Evolutionary conservation across 2,888 invertebrate species (phyloP).

Genomic region (Lathronympha strigana): DNA sequence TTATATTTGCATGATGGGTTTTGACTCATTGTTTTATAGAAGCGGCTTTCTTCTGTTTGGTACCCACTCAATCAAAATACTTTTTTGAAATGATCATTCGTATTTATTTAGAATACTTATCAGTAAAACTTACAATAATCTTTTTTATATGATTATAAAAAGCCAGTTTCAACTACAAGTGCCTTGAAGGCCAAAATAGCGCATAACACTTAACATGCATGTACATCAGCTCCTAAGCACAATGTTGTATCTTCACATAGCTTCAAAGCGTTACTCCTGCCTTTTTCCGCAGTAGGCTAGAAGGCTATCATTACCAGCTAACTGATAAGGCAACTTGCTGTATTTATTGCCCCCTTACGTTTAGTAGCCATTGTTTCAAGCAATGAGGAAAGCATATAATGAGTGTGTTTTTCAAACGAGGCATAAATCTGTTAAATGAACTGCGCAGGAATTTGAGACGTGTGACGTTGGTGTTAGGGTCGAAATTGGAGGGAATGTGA

Average conservation of each 20-base stretch:
- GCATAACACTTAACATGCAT: too few species aligned
- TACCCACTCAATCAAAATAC: background rate
- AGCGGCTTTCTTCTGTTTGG: too few species aligned
- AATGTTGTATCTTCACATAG: background rate
- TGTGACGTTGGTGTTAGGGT: background rate
- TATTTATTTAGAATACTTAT: too few species aligned
- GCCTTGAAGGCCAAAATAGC: too few species aligned
- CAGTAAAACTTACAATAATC: too few species aligned
- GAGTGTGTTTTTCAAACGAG: constrained; percentile 33
- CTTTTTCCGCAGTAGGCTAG: constrained; percentile 2
- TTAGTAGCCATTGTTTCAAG: constrained; percentile 44
- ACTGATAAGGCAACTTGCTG: constrained; percentile 34
- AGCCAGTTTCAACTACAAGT: too few species aligned
- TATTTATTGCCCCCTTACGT: constrained; percentile 39
- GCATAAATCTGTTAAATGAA: background rate
- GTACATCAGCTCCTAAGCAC: background rate
- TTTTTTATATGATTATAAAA: too few species aligned
- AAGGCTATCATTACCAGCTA: constrained; percentile 25
- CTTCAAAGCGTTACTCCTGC: background rate
- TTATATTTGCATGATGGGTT: too few species aligned
- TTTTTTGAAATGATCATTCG: too few species aligned
- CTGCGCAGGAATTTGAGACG: background rate
- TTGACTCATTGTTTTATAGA: too few species aligned
- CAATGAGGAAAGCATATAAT: constrained; percentile 43
- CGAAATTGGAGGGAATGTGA: background rate